phyloP scores from a whole-genome alignment of 2,113 vertebrate species.

The Anas platyrhynchos region DNA sequence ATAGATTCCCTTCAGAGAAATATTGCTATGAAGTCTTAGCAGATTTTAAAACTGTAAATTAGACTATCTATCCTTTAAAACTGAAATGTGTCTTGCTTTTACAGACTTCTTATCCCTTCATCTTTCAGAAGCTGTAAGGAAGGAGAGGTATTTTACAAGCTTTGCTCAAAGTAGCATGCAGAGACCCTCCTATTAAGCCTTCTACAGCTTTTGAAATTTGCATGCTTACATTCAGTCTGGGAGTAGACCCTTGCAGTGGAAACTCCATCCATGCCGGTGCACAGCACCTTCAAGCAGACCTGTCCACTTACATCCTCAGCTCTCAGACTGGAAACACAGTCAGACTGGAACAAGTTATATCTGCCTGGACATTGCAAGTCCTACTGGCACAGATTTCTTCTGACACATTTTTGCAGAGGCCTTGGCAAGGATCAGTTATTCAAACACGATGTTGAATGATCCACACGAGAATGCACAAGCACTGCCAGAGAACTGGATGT shows the following conservation, averaged over 20 bases:
- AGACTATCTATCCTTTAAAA: not conserved
- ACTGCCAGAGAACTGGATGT: not conserved
- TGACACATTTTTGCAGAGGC: not conserved
- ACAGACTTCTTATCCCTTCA: not conserved
- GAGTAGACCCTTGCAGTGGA: not conserved
- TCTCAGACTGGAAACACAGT: not conserved
- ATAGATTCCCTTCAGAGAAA: conserved; percentile 6
- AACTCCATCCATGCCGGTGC: not conserved
- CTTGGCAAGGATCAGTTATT: not conserved
- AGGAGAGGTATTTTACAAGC: not conserved
- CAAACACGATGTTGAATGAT: not conserved
- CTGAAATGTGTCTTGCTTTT: not conserved
- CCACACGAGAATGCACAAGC: not conserved
- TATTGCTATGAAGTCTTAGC: not conserved
- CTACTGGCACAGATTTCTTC: not conserved
- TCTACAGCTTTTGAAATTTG: not conserved
- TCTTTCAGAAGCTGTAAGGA: conserved; percentile 4
- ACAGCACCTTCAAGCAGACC: not conserved
- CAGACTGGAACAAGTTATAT: not conserved
- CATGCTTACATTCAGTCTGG: not conserved
- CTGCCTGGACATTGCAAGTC: not conserved
- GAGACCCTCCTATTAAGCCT: not conserved
- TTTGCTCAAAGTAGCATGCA: not conserved
- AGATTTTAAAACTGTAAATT: conserved; percentile 8
- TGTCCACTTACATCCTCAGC: not conserved